These are phyloP conservation scores for Solea senegalensis DNA, from an alignment of 2,113 vertebrate species.

Conservation along the genomic window DNA sequence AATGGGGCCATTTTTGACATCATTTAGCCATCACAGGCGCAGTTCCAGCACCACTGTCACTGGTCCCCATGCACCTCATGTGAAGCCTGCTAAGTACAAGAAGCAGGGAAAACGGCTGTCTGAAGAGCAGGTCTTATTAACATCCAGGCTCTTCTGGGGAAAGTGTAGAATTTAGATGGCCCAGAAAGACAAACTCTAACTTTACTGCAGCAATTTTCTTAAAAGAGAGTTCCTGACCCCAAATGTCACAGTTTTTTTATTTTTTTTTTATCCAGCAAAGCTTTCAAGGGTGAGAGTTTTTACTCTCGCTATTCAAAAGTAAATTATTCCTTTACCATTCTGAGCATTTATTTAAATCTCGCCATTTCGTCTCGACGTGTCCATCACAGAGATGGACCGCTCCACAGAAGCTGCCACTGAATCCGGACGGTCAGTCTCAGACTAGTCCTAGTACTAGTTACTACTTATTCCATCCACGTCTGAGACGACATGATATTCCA, in stretches of 20 bases:
- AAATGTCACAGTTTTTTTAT: conserved; percentile 41
- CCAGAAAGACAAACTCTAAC: conserved; percentile 70
- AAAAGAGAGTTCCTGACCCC: conserved; percentile 50
- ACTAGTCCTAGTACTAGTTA: too few relatives aligned
- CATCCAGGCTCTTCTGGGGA: conserved; percentile 69
- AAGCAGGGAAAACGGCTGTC: conserved; percentile 47
- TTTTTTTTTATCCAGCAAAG: conserved; percentile 15
- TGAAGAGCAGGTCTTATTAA: conserved; percentile 73
- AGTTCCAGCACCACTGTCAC: conserved; percentile 38
- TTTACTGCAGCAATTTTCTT: conserved; percentile 40
- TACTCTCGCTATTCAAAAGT: conserved; percentile 23
- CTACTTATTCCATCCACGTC: too few relatives aligned
- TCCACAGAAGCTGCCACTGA: too few relatives aligned
- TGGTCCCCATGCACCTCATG: conserved; percentile 69
- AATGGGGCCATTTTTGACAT: conserved; percentile 75
- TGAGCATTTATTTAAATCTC: conserved; percentile 17
- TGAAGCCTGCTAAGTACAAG: conserved; percentile 53
- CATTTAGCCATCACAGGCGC: conserved; percentile 68
- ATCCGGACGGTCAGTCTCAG: too few relatives aligned
- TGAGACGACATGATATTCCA: too few relatives aligned
- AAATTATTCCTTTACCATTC: conserved; percentile 28
- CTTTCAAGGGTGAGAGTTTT: conserved; percentile 26
- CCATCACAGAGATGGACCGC: too few relatives aligned
- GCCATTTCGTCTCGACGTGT: too few relatives aligned
- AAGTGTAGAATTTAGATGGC: conserved; percentile 62